A percentile compares a stretch with the other conserved stretches of the same genome.
These are phyloP conservation scores for Rhingia campestris DNA, from an alignment of 2,888 invertebrate genomes.

Conservation along the genomic window DNA sequence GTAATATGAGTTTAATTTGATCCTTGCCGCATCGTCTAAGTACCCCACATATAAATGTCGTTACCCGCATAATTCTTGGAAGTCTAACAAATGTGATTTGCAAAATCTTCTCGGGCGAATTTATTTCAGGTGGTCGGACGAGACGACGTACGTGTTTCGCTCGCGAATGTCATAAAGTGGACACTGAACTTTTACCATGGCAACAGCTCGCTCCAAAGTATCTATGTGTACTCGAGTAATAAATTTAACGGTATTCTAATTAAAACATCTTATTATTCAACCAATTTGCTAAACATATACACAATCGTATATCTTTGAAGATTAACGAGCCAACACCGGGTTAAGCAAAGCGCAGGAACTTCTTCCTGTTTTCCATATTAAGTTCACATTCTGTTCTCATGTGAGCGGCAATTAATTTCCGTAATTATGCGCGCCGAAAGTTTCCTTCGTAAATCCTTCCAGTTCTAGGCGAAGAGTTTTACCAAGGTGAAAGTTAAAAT, in stretches of 20 bases:
- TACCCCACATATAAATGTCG: too few species aligned
- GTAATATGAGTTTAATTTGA: too few species aligned
- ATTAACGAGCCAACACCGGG: conserved; percentile 33
- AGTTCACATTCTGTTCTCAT: conserved; percentile 9
- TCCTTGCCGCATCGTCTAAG: too few species aligned
- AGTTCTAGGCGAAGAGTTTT: background rate
- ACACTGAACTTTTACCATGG: background rate
- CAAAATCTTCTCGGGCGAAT: too few species aligned
- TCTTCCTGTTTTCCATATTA: conserved; percentile 18
- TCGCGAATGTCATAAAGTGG: background rate
- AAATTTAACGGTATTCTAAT: conserved; percentile 7
- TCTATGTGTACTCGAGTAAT: background rate
- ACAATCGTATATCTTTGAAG: conserved; percentile 7
- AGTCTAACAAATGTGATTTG: too few species aligned
- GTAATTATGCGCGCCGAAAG: conserved; percentile 54
- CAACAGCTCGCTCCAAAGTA: too few species aligned
- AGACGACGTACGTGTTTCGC: too few species aligned
- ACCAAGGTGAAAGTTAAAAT: conserved; percentile 50
- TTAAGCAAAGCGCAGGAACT: conserved; percentile 10
- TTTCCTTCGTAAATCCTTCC: conserved; percentile 2
- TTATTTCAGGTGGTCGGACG: too few species aligned
- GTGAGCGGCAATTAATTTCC: conserved; percentile 54
- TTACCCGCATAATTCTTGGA: too few species aligned
- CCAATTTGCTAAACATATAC: background rate
- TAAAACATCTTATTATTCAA: conserved; percentile 28